Base-by-base conservation (phyloP, 2,888 invertebrate species). In the Gymnosoma rotundatum region DNA sequence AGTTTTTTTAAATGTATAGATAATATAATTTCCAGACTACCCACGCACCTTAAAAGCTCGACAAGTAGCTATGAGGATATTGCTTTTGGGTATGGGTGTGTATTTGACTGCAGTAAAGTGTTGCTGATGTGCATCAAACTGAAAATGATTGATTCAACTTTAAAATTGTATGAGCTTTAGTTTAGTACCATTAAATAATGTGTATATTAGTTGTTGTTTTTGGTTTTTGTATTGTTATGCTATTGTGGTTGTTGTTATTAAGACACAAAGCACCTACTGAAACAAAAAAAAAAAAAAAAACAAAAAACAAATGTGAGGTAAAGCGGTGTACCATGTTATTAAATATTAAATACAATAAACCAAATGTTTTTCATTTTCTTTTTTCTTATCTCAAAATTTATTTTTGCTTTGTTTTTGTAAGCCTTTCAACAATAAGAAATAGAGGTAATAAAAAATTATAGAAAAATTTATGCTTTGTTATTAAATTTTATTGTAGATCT, bases 61-160 rank as follows among this genome's bases (percentile, higher is more conserved):
- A 7, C 6, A 32, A 32, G 0, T 32, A 7, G 8, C 32, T 32
- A 32, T 32, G 32, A 6, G 8, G 7, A 2, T 32, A 32, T 6
- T n/a, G n/a, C n/a, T 3, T 48, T n/a, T 14, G 42, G 42, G 10
- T 89, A 87, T 81, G 80, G 7, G 42, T 88, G 87, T 88, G 87
- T 86, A 86, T 86, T 86, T 83, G 86, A 87, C 78, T 83, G 79
- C 74, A 67, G 69, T 61, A 83, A 89, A 88, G 88, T 90, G 90
- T 88, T 90, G 89, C 90, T 90, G 90, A 90, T 90, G 90, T 90
- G 90, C 90, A 90, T 89, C 91, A 90, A 90, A 90, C 89, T 91
- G 90, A 90, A 89, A 91, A 91, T 90, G 90, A 90, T 90, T 90
- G 90, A 90, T 90, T 90, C 90, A 89, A 90, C 89, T 91, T 91